Evolutionary conservation across 2,797 vertebrate genomes (phyloP), one percentile per base, ranked within the genome.

Genomic region (Cottoperca gobio): DNA sequence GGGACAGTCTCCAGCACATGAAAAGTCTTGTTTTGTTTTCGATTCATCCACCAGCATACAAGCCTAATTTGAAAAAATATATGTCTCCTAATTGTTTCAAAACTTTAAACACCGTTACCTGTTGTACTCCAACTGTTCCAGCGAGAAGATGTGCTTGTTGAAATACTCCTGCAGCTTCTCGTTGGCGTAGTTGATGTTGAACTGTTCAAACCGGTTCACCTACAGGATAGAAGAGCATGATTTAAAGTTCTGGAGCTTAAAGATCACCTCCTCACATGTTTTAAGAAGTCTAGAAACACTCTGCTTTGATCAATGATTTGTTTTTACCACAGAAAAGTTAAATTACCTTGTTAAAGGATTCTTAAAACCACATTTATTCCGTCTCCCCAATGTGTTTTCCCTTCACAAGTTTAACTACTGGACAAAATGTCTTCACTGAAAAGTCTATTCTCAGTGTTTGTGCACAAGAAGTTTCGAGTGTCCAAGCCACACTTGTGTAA

Each of bases 151-250:
- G 88, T 97, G 96, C 71, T 97, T 97, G 93, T 97, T 97, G 94
- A 97, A 97, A 83, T 97, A 97, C 73, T 97, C 97, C 90, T 97
- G 97, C 19, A 97, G 96, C 73, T 97, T 97, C 92, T 97, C 97
- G 17, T 97, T 97, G 86, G 97, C 97, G 2, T 97, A 97, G 92
- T 97, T 97, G 86, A 97, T 97, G 59, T 96, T 97, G 76, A 97
- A 97, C 93, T 97, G 97, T 85, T 97, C 97, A 83, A 97, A 97
- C 24, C 96, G 95, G 90, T 97, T 97, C 88, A 97, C 95, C 97
- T 97, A 76, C 33, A 57, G 53, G 67, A 77, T 9, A 55, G 57
- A 66, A 62, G 21, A 64, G 46, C 0, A 33, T 8, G 6, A 14
- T 49, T 76, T 72, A 4, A 63, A 49, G 26, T 35, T 61, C 14